These are phyloP conservation scores for Agrochola litura DNA, from an alignment of 2,888 invertebrate species.

Conservation along the genomic window DNA sequence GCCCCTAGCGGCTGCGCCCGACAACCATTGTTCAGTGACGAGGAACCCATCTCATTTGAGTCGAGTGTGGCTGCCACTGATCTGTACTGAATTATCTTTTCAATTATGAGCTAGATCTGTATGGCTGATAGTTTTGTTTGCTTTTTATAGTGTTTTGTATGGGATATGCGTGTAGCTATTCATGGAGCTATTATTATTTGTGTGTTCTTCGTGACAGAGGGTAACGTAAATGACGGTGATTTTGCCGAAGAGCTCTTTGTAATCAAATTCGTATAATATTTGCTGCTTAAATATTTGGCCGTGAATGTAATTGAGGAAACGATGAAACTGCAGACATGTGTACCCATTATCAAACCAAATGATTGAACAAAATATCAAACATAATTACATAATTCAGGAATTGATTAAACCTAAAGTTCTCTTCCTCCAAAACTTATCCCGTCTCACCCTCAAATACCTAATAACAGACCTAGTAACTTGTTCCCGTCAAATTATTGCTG, in stretches of 20 bases:
- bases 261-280: neutral
- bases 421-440: conserved; percentile 1
- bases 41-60: conserved; percentile 53
- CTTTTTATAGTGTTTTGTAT: conserved; percentile 25
- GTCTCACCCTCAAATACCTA: neutral
- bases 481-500: conserved; percentile 49
- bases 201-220: neutral
- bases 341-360: neutral
- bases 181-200: neutral
- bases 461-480: conserved; percentile 36
- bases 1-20: conserved; percentile 53
- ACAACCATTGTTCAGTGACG: conserved; percentile 63
- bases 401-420: conserved; percentile 16
- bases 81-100: conserved; percentile 58
- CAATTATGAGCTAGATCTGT: conserved; percentile 49
- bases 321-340: neutral
- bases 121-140: conserved; percentile 43
- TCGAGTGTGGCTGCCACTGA: conserved; percentile 46
- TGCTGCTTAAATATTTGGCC: neutral
- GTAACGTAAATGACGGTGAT: neutral
- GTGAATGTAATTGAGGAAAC: neutral
- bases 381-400: conserved; percentile 3
- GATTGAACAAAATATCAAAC: neutral
- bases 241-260: neutral
- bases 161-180: neutral